Percentiles rank a stretch among this genome's conserved stretches.
phyloP scores from a whole-genome alignment of 53 echinoderm and acorn worm species.

The Antedon mediterranea region DNA sequence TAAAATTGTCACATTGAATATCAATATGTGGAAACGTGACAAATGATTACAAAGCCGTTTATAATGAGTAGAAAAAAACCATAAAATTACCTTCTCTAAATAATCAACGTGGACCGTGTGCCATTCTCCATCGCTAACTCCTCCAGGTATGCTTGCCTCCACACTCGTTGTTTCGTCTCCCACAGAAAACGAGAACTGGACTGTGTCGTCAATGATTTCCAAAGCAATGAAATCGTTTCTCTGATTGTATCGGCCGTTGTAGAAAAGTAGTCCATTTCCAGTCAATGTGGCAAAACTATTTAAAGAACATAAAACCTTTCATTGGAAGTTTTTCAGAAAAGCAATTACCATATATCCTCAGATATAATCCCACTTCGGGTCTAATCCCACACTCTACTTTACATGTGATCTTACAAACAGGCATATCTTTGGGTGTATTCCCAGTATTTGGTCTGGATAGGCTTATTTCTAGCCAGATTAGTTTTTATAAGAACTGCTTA shows the following conservation, averaged over 20 bases:
- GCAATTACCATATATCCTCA: no score
- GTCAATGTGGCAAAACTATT: slow-evolving; percentile 53
- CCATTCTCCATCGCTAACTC: slow-evolving; percentile 86
- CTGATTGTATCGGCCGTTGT: slow-evolving; percentile 96
- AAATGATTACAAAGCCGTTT: background rate
- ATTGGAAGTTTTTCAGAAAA: no score
- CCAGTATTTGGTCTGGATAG: no score
- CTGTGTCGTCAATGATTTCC: slow-evolving; percentile 63
- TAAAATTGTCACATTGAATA: background rate
- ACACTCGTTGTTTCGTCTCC: slow-evolving; percentile 68
- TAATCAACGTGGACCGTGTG: slow-evolving; percentile 78
- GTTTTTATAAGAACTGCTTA: no score
- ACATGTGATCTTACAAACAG: no score
- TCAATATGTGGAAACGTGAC: no score
- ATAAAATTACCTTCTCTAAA: slow-evolving; percentile 56
- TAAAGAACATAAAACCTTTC: background rate
- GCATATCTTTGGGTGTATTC: no score
- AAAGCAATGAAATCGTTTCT: slow-evolving; percentile 96
- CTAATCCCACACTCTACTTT: no score
- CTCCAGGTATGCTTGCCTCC: slow-evolving; percentile 62
- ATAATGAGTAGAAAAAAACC: background rate
- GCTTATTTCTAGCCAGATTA: no score
- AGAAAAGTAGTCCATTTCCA: slow-evolving; percentile 69
- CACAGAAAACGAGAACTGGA: slow-evolving; percentile 84
- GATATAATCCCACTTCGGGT: no score